Percentiles rank a stretch among this genome's conserved stretches.
phyloP scores from a whole-genome alignment of 2,888 invertebrate species.

The Blera fallax region DNA sequence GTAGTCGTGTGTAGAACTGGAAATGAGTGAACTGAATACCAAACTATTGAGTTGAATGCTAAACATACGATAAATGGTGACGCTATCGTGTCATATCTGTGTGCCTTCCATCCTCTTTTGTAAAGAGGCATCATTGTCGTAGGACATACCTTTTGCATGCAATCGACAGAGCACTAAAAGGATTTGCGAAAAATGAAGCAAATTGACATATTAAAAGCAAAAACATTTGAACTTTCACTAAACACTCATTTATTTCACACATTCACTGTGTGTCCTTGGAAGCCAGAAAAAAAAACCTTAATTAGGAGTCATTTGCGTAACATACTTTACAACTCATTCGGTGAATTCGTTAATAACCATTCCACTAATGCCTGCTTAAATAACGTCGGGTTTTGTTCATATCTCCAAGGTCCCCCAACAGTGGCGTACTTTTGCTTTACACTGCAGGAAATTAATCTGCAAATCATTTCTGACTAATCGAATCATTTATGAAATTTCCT shows the following conservation, averaged over 20 bases:
- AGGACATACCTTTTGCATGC: too few species aligned
- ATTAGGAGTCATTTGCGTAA: neutral
- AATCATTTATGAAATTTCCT: constrained; percentile 43
- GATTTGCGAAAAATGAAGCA: neutral
- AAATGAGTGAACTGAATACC: too few species aligned
- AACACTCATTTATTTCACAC: neutral
- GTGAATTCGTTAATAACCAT: neutral
- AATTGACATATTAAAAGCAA: neutral
- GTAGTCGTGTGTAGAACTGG: too few species aligned
- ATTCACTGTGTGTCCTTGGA: neutral
- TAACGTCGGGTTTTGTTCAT: neutral
- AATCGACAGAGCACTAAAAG: too few species aligned
- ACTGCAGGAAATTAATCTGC: constrained; percentile 21
- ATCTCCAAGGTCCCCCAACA: neutral
- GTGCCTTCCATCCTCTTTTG: too few species aligned
- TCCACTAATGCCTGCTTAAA: neutral
- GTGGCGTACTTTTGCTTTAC: neutral
- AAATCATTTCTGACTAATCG: constrained; percentile 60
- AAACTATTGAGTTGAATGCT: too few species aligned
- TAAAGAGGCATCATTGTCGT: too few species aligned
- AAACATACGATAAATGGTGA: too few species aligned
- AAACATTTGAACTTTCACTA: neutral
- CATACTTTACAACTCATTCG: neutral
- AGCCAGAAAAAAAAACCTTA: neutral
- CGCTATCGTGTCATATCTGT: too few species aligned